Conservation (phyloP, 2,888 invertebrate species). For the Drymonia ruficornis region DNA sequence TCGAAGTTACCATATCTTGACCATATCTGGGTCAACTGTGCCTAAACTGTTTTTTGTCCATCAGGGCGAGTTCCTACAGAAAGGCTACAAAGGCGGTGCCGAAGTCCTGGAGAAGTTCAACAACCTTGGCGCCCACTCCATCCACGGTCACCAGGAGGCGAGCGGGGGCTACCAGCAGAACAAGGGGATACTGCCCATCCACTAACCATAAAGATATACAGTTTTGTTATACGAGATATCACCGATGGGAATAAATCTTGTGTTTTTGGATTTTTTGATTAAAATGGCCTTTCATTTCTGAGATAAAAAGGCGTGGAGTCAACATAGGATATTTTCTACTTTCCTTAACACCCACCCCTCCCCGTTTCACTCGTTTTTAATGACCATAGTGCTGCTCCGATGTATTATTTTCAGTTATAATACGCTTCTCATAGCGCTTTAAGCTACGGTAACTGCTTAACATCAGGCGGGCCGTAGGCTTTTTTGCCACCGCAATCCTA, state of each 20-base stretch:
- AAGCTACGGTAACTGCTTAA: too few species aligned
- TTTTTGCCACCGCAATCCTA: too few species aligned
- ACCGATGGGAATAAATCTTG: background rate
- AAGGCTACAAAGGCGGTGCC: conserved; percentile 84
- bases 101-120: conserved; percentile 85
- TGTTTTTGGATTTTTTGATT: conserved; percentile 8
- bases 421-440: too few species aligned
- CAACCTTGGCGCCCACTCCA: conserved; percentile 85
- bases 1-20: too few species aligned
- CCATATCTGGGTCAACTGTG: too few species aligned
- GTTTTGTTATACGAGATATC: background rate
- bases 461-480: too few species aligned
- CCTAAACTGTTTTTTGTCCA: background rate
- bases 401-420: too few species aligned
- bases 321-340: too few species aligned
- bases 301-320: too few species aligned
- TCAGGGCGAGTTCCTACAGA: conserved; percentile 85
- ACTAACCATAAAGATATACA: conserved; percentile 29
- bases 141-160: conserved; percentile 86
- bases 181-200: conserved; percentile 84
- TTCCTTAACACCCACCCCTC: too few species aligned
- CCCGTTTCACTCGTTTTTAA: too few species aligned
- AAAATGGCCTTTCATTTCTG: conserved; percentile 13
- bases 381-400: too few species aligned
- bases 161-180: conserved; percentile 83